Evolutionary conservation across 1,140 invertebrate genomes (phyloP).

Genomic region (Phymastichus coffea): DNA sequence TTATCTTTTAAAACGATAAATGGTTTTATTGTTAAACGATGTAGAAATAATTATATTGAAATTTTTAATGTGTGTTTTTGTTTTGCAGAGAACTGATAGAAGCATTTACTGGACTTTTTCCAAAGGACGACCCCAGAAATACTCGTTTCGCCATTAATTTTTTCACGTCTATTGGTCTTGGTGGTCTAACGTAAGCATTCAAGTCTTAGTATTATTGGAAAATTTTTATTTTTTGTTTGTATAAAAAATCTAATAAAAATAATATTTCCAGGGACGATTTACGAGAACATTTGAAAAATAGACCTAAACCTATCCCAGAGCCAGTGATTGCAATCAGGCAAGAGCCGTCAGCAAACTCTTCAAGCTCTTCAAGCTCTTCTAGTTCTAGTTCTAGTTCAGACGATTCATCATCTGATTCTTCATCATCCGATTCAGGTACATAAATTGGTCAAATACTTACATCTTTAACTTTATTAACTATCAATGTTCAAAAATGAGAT

Average conservation of each 20-base stretch:
- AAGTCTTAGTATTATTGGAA: conserved; percentile 10
- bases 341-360: conserved; percentile 24
- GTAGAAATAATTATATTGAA: conserved; percentile 15
- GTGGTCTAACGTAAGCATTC: conserved; percentile 80
- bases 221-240: conserved; percentile 10
- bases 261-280: conserved; percentile 72
- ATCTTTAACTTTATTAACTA: too few species aligned
- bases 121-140: conserved; percentile 93
- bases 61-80: conserved; percentile 18
- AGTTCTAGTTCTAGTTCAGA: conserved; percentile 14
- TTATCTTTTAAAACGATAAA: conserved; percentile 43
- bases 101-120: conserved; percentile 92
- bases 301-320: conserved; percentile 36
- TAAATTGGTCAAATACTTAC: too few species aligned
- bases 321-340: conserved; percentile 20
- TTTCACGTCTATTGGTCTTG: conserved; percentile 97
- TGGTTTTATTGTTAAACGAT: conserved; percentile 13
- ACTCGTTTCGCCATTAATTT: conserved; percentile 99
- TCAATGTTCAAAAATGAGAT: too few species aligned
- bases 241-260: conserved; percentile 8
- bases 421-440: too few species aligned
- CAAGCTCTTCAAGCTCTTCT: conserved; percentile 29
- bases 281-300: conserved; percentile 82
- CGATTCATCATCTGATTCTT: conserved; percentile 28
- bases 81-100: conserved; percentile 75